Conservation (phyloP, 2,113 vertebrate genomes). For the Tragelaphus strepsiceros region DNA sequence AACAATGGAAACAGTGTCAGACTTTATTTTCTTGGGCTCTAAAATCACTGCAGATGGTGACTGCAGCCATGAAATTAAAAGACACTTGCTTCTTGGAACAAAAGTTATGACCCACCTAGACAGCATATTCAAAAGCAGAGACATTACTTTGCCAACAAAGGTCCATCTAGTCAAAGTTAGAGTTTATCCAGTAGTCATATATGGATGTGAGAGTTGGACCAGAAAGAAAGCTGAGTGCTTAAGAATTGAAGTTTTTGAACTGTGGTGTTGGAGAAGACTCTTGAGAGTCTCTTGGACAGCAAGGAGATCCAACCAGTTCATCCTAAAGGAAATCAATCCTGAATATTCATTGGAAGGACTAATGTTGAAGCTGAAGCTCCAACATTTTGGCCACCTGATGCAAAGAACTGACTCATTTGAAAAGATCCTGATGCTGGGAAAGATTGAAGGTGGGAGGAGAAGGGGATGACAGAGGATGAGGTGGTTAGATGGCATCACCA, state of each 20-base stretch:
- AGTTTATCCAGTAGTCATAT: neutral
- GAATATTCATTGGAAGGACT: no score
- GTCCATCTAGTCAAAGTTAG: neutral
- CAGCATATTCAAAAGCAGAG: neutral
- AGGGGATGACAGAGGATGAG: neutral
- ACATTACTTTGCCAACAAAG: neutral
- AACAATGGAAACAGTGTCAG: neutral
- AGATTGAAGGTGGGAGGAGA: neutral
- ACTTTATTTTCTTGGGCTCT: no score
- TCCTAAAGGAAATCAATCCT: no score
- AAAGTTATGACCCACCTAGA: neutral
- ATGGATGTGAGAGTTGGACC: neutral
- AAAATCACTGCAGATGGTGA: no score
- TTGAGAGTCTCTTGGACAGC: neutral
- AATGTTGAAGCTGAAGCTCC: no score
- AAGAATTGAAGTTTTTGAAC: neutral
- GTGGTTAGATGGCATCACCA: neutral
- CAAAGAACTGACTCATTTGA: no score
- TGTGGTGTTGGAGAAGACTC: neutral
- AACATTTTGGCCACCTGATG: no score
- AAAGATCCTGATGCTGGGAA: neutral
- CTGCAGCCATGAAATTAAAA: no score
- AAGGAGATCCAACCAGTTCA: neutral
- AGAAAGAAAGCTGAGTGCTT: neutral
- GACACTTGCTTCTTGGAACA: no score